Evolutionary conservation across 2,113 vertebrate genomes (phyloP).

Genomic region (Cynocephalus volans): DNA sequence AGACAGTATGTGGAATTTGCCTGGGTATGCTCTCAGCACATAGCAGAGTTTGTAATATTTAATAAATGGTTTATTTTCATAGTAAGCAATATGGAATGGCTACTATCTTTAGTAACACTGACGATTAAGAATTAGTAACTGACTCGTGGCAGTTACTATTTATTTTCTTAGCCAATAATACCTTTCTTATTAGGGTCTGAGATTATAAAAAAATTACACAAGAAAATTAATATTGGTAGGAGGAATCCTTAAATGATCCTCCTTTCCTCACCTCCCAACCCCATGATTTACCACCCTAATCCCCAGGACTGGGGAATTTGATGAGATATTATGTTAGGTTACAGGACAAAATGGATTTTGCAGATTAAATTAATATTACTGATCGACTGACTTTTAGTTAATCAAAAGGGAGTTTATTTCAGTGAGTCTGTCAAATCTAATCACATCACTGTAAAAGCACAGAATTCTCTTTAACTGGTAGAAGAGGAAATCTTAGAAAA

Average conservation of each 20-base stretch:
- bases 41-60: neutral
- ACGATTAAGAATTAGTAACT: slow-evolving; percentile 5
- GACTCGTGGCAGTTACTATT: neutral
- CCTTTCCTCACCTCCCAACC: neutral
- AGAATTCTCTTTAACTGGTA: slow-evolving; percentile 12
- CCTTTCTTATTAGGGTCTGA: neutral
- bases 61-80: neutral
- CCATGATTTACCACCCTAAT: neutral
- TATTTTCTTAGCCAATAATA: neutral
- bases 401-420: slow-evolving; percentile 36
- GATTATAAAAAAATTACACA: neutral
- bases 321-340: neutral
- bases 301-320: neutral
- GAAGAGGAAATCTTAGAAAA: neutral
- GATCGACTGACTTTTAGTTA: slow-evolving; percentile 43
- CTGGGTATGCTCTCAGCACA: neutral
- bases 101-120: neutral
- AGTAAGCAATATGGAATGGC: neutral
- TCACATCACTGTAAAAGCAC: neutral
- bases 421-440: neutral
- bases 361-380: slow-evolving; percentile 52
- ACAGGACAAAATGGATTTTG: neutral
- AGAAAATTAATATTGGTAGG: neutral
- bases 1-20: neutral
- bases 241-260: neutral